A percentile compares a stretch with the other conserved stretches of the same genome.
phyloP scores from a whole-genome alignment of 2,888 invertebrate species.

The Temnothorax rugatulus region DNA sequence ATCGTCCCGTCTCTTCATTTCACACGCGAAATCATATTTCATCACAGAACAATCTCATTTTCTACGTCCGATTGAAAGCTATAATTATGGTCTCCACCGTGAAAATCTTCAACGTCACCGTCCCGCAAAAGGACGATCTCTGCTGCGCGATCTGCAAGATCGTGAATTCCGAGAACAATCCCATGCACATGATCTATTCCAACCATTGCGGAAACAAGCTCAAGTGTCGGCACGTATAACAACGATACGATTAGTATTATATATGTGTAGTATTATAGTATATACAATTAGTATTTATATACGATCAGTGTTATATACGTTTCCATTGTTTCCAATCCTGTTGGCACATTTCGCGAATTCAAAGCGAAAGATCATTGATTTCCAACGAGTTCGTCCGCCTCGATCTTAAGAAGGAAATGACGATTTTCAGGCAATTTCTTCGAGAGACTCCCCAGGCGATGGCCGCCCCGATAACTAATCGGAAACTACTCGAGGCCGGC shows the following conservation, averaged over 20 bases:
- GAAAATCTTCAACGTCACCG: slow-evolving; percentile 25
- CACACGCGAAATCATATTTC: background rate
- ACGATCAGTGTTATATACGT: no score
- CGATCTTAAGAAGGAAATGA: background rate
- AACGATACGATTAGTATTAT: background rate
- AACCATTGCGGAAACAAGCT: background rate
- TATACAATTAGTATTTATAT: no score
- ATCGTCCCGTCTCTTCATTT: background rate
- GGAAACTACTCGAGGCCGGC: slow-evolving; percentile 14
- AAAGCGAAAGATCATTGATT: background rate
- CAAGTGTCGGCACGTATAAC: slow-evolving; percentile 35
- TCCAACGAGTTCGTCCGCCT: background rate
- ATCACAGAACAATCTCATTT: background rate
- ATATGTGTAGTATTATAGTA: no score
- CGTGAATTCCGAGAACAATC: slow-evolving; percentile 5
- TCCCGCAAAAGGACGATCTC: slow-evolving; percentile 14
- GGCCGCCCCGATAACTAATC: slow-evolving; percentile 39
- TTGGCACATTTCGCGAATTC: background rate
- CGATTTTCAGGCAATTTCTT: slow-evolving; percentile 38
- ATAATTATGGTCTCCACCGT: slow-evolving; percentile 33
- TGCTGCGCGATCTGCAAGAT: slow-evolving; percentile 38
- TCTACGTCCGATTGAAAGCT: background rate
- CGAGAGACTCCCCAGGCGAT: slow-evolving; percentile 30
- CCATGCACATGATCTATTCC: background rate
- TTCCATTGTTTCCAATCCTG: no score